Conservation (phyloP, 2,113 vertebrate genomes). For the Struthidea cinerea region DNA sequence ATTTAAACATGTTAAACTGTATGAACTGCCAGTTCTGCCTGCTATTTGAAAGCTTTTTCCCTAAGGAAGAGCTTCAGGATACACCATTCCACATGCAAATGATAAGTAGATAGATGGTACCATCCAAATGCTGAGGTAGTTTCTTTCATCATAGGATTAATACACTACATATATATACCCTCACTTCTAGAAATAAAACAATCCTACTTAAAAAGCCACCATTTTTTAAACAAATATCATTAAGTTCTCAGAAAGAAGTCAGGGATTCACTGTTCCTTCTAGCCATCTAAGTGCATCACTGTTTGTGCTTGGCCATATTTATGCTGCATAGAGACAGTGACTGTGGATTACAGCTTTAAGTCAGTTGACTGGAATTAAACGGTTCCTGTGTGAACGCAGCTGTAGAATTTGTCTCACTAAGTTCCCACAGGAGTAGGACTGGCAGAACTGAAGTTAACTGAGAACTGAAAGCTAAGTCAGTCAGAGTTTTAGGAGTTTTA, state of each 20-base stretch:
- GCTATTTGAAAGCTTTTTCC: neutral
- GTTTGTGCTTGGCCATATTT: neutral
- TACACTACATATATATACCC: neutral
- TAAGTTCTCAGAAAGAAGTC: neutral
- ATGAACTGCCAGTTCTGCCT: constrained; percentile 20
- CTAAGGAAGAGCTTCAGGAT: neutral
- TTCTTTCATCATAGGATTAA: neutral
- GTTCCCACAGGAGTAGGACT: neutral
- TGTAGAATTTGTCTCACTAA: neutral
- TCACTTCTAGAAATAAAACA: neutral
- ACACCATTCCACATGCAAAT: neutral
- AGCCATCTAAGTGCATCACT: neutral
- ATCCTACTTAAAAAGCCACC: neutral
- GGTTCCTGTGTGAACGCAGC: neutral
- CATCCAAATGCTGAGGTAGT: neutral
- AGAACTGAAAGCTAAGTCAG: neutral
- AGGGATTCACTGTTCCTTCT: neutral
- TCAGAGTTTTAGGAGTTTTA: neutral
- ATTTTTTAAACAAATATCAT: neutral
- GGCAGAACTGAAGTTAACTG: neutral
- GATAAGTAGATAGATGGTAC: neutral
- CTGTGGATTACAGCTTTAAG: neutral
- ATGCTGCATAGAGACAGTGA: neutral
- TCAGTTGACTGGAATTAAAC: neutral
- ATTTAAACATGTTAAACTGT: constrained; percentile 9